Evolutionary conservation across 2,888 invertebrate species (phyloP).

Genomic region (Drepana falcataria): DNA sequence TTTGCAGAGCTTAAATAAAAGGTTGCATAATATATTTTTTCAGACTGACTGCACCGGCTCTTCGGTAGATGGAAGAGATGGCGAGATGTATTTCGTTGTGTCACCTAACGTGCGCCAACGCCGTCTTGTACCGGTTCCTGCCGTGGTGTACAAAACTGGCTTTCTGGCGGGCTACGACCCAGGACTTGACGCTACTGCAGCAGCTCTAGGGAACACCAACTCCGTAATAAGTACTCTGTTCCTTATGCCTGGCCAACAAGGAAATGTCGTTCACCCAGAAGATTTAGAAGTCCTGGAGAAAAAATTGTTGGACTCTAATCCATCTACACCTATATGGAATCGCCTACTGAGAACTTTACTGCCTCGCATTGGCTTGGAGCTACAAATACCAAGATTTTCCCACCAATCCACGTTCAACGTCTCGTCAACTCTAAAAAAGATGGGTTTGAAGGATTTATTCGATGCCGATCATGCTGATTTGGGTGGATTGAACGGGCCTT

Average conservation of each 20-base stretch:
- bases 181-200: slow-evolving; percentile 89
- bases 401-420: slow-evolving; percentile 91
- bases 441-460: slow-evolving; percentile 90
- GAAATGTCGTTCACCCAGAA: slow-evolving; percentile 87
- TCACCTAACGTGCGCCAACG: slow-evolving; percentile 88
- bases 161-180: slow-evolving; percentile 93
- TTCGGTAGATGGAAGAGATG: slow-evolving; percentile 87
- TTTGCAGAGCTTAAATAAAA: too few species aligned
- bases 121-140: slow-evolving; percentile 89
- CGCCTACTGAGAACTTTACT: slow-evolving; percentile 85
- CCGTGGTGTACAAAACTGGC: slow-evolving; percentile 86
- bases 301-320: slow-evolving; percentile 82
- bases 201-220: slow-evolving; percentile 85
- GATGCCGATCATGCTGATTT: slow-evolving; percentile 87
- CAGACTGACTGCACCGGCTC: slow-evolving; percentile 88
- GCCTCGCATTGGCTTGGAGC: slow-evolving; percentile 86
- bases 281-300: slow-evolving; percentile 86
- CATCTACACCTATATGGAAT: slow-evolving; percentile 85
- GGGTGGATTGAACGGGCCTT: slow-evolving; percentile 88
- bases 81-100: slow-evolving; percentile 92
- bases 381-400: slow-evolving; percentile 90
- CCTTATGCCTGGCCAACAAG: slow-evolving; percentile 92
- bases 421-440: slow-evolving; percentile 85
- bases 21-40: slow-evolving; percentile 30
- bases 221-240: slow-evolving; percentile 88